Percentiles rank a stretch among this genome's conserved stretches.
These are phyloP conservation scores for Vulpes lagopus DNA, from an alignment of 2,113 vertebrate genomes.

Conservation along the genomic window DNA sequence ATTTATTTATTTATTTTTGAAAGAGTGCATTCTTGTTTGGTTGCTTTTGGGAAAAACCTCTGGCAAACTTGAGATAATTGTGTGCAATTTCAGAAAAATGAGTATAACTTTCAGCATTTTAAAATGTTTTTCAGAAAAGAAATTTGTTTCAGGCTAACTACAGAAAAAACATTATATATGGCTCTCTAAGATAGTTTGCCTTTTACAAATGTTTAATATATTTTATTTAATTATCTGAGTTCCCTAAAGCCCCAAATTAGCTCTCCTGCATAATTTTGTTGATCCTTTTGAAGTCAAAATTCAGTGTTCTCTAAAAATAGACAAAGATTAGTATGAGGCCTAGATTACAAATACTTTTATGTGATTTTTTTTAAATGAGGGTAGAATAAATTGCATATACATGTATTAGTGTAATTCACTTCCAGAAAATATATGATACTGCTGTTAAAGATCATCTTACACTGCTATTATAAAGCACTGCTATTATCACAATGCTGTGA, in stretches of 20 bases:
- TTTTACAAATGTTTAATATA: constrained; percentile 5
- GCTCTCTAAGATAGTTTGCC: not conserved
- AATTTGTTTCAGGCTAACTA: not conserved
- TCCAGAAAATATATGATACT: not conserved
- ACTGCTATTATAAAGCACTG: not conserved
- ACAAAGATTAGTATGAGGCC: constrained; percentile 11
- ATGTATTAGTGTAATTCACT: not conserved
- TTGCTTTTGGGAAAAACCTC: not conserved
- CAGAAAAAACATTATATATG: not conserved
- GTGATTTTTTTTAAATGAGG: constrained; percentile 27
- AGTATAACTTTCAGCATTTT: constrained; percentile 19
- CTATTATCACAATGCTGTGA: not conserved
- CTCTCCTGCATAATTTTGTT: constrained; percentile 41
- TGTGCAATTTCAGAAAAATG: constrained; percentile 12
- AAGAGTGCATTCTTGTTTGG: not conserved
- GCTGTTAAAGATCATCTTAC: constrained; percentile 1
- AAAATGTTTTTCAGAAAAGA: not conserved
- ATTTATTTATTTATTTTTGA: too few relatives aligned
- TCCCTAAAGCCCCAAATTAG: not conserved
- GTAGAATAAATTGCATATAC: constrained; percentile 20
- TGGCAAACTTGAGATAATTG: not conserved
- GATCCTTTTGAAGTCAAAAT: constrained; percentile 32
- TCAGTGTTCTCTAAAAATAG: constrained; percentile 47
- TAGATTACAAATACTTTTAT: constrained; percentile 14
- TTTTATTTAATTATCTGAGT: constrained; percentile 45